Percentiles rank a stretch among this genome's conserved stretches.
These are phyloP conservation scores for Microplitis demolitor DNA, from an alignment of 1,140 invertebrate genomes.

Conservation along the genomic window DNA sequence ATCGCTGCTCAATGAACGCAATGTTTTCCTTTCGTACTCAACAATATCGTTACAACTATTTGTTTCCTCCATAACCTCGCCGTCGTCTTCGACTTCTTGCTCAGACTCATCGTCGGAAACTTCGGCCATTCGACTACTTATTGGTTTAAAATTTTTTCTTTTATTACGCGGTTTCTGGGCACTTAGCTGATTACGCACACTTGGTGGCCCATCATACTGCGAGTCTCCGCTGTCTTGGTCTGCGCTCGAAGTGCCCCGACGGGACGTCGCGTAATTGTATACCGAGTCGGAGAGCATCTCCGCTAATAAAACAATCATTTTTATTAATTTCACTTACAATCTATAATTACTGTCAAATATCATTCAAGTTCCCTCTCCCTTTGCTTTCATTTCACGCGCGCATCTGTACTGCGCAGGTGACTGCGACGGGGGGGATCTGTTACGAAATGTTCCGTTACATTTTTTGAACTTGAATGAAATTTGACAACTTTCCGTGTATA, in stretches of 20 bases:
- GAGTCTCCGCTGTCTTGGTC: constrained; percentile 57
- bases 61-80: constrained; percentile 42
- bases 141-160: constrained; percentile 66
- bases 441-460: too few relatives aligned
- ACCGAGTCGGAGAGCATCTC: constrained; percentile 62
- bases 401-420: too few relatives aligned
- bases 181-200: constrained; percentile 55
- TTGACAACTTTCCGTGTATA: too few relatives aligned
- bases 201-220: constrained; percentile 51
- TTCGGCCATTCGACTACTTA: constrained; percentile 63
- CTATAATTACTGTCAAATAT: too few relatives aligned
- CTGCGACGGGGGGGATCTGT: too few relatives aligned
- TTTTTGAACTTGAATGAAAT: too few relatives aligned
- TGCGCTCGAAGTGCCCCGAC: constrained; percentile 47
- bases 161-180: constrained; percentile 63
- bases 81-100: constrained; percentile 49
- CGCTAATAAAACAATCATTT: constrained; percentile 39
- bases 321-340: not conserved
- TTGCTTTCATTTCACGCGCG: too few relatives aligned
- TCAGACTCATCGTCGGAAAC: constrained; percentile 57
- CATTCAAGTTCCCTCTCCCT: too few relatives aligned
- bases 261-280: constrained; percentile 59
- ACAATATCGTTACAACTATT: constrained; percentile 44
- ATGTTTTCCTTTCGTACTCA: constrained; percentile 54
- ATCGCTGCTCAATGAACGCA: constrained; percentile 43